Percentiles rank a stretch among this genome's conserved stretches.
These are phyloP conservation scores for Lasioglossum morio DNA, from an alignment of 2,888 invertebrate species.

Conservation along the genomic window DNA sequence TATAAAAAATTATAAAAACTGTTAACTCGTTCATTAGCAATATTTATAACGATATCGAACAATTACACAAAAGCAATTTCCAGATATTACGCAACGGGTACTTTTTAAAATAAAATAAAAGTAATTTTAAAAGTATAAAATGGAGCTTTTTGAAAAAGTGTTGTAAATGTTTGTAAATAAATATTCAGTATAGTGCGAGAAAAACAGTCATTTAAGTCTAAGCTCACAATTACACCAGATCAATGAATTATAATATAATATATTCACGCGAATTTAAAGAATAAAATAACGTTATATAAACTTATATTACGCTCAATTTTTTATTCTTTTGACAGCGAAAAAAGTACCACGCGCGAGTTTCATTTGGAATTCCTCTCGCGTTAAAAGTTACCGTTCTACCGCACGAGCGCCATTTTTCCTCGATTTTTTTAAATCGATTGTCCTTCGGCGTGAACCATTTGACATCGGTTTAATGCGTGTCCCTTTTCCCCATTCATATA, in stretches of 20 bases:
- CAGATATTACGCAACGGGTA: too few relatives aligned
- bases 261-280: background rate
- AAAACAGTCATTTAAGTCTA: background rate
- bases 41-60: background rate
- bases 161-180: too few relatives aligned
- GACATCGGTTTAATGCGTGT: conserved; percentile 31
- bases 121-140: too few relatives aligned
- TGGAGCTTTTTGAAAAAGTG: background rate
- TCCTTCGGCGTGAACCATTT: background rate
- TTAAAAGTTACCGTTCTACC: conserved; percentile 10
- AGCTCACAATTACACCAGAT: too few relatives aligned
- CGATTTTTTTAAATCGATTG: conserved; percentile 27
- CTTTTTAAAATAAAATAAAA: background rate
- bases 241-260: too few relatives aligned
- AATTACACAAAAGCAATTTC: background rate
- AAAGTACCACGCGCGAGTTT: too few relatives aligned
- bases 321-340: too few relatives aligned
- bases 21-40: background rate
- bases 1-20: background rate
- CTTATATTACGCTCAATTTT: background rate
- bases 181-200: too few relatives aligned
- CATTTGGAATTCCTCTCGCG: conserved; percentile 21
- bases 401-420: conserved; percentile 19
- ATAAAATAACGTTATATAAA: background rate
- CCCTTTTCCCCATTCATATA: conserved; percentile 8